These are phyloP conservation scores for Cliona cf. orientalis DNA, from an alignment of 37 sponge, comb jelly and placozoan species.

Conservation along the genomic window DNA sequence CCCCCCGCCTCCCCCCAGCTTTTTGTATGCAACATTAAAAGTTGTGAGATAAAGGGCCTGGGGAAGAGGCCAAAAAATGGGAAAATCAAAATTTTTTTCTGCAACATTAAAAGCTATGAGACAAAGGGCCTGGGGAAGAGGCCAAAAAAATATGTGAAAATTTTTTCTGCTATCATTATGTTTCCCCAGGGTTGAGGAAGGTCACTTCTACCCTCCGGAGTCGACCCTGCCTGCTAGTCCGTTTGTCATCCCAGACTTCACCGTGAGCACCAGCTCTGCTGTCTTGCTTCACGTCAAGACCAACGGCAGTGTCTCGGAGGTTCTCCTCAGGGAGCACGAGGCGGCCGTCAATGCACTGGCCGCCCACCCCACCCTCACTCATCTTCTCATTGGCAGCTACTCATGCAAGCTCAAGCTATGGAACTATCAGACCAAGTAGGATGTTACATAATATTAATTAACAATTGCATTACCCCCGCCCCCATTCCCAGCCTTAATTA, in stretches of 20 bases:
- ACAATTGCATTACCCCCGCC: no score
- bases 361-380: slow-evolving; percentile 76
- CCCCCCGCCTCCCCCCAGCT: no score
- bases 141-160: not conserved
- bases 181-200: not conserved
- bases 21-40: no score
- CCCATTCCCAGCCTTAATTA: no score
- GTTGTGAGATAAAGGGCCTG: no score
- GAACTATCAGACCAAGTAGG: slow-evolving; percentile 90
- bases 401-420: slow-evolving; percentile 90
- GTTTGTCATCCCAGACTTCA: slow-evolving; percentile 74
- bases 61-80: not conserved
- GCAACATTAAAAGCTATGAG: no score
- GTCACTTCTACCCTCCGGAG: slow-evolving; percentile 47
- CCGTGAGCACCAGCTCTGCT: slow-evolving; percentile 58
- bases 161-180: not conserved
- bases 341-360: slow-evolving; percentile 79
- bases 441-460: not conserved
- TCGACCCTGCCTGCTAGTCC: slow-evolving; percentile 66
- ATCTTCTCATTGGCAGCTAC: slow-evolving; percentile 85
- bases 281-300: slow-evolving; percentile 66
- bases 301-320: slow-evolving; percentile 35
- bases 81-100: no score
- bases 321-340: slow-evolving; percentile 74
- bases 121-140: not conserved